Base-by-base conservation (phyloP, 1,140 invertebrate species). In the Brachionus sp. region DNA sequence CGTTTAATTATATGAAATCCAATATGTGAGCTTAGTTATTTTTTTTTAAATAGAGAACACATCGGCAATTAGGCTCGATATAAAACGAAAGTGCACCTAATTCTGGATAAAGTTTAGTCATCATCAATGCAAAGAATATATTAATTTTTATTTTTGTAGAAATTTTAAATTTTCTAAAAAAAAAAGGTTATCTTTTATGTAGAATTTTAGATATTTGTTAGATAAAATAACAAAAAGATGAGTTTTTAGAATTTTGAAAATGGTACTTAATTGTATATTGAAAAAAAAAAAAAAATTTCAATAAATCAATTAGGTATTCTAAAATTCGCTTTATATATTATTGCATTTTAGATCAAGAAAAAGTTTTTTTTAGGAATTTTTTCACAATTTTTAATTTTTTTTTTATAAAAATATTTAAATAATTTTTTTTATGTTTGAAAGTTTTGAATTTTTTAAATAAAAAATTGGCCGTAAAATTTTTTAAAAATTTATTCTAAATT, bases 1-100 rank as follows among this genome's bases (percentile, higher is more conserved):
- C 70, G 19, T 75, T 75, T 75, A 75, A 46, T 75, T 75, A 75
- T 39, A 75, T 75, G 70, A 75, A 75, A 46, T 46, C 70, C 39
- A 75, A 75, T 75, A 75, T 75, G 70, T 75, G 25, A 75, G 13
- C 37, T 42, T 42, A 23, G n/a, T 62, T 62, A 10, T 33, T 37
- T 73, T 33, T 19, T 42, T 2, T 42, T 13, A 73, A 23, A 35
- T 42, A 39, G 19, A 73, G 37, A 39, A 35, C 16, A 42, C 13
- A 42, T 73, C 37, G 12, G 68, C 19, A 33, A 19, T 39, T 73
- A 73, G 39, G 37, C 6, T 68, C 35, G 68, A 73, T 73, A 39
- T 73, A 73, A 73, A 73, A 73, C 1, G 33, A 35, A 16, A 66
- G 33, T 16, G 33, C 23, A 66, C 62, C 62, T 33, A 66, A 66